Evolutionary conservation across 2,888 invertebrate genomes (phyloP).

Genomic region (Drosophila kambysellisi): DNA sequence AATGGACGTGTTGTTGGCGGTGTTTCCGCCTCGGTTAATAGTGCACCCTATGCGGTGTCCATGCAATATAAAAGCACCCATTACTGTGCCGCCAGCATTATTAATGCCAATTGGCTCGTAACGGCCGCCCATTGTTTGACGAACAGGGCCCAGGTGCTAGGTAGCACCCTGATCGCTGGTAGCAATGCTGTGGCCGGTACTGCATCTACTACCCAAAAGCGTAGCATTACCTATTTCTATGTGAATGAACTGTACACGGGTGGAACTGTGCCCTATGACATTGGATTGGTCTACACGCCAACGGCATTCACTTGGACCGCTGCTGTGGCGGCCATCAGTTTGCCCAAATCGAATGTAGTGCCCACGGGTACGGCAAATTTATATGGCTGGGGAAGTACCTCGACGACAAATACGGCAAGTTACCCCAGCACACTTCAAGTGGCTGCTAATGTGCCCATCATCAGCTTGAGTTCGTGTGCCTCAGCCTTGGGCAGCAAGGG

Average conservation of each 20-base stretch:
- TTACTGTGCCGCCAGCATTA: conserved; percentile 82
- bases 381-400: conserved; percentile 84
- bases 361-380: conserved; percentile 76
- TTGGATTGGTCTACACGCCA: conserved; percentile 80
- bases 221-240: conserved; percentile 72
- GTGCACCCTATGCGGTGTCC: conserved; percentile 82
- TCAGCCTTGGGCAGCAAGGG: conserved; percentile 72
- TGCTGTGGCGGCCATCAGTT: conserved; percentile 70
- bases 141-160: conserved; percentile 65
- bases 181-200: conserved; percentile 75
- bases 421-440: conserved; percentile 78
- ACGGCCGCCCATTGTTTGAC: conserved; percentile 83
- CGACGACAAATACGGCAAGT: conserved; percentile 66
- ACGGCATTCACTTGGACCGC: conserved; percentile 76
- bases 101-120: conserved; percentile 81
- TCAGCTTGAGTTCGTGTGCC: conserved; percentile 66
- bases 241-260: conserved; percentile 80
- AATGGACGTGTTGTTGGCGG: conserved; percentile 81
- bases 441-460: conserved; percentile 77
- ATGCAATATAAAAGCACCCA: conserved; percentile 77
- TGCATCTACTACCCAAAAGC: conserved; percentile 73
- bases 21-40: conserved; percentile 64
- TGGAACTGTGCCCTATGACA: conserved; percentile 82
- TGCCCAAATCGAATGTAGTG: conserved; percentile 64
- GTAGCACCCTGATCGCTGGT: conserved; percentile 79